A percentile compares a stretch with the other conserved stretches of the same genome.
These are phyloP conservation scores for Protosalanx chinensis DNA, from an alignment of 2,797 vertebrate species.

Conservation along the genomic window DNA sequence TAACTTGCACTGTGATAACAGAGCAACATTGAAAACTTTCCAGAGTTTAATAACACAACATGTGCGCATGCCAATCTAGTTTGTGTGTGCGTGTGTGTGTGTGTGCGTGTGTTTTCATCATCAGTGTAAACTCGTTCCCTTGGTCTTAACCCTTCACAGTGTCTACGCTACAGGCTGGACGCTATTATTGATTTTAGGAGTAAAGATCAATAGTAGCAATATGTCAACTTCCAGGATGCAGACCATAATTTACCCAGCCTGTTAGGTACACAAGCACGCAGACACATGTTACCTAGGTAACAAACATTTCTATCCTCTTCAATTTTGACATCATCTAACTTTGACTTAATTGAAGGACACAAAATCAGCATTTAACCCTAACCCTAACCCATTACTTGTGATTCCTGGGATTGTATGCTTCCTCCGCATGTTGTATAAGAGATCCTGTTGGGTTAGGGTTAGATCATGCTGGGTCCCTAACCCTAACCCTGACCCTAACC, in stretches of 20 bases:
- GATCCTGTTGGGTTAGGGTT: neutral
- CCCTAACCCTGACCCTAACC: too few relatives aligned
- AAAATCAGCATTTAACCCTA: too few relatives aligned
- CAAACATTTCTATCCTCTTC: conserved; percentile 5
- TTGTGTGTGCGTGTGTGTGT: conserved; percentile 1
- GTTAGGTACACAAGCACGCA: conserved; percentile 68
- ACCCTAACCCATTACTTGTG: too few relatives aligned
- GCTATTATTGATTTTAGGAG: conserved; percentile 73
- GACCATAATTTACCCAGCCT: conserved; percentile 74
- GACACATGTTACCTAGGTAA: conserved; percentile 19
- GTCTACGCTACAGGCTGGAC: too few relatives aligned
- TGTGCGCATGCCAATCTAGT: neutral
- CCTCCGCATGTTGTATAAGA: too few relatives aligned
- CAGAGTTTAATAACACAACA: too few relatives aligned
- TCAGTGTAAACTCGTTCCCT: neutral
- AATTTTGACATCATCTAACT: conserved; percentile 20
- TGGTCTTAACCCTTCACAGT: neutral
- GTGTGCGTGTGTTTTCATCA: neutral
- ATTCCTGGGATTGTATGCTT: too few relatives aligned
- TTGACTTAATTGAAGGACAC: conserved; percentile 22
- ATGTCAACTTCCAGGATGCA: conserved; percentile 78
- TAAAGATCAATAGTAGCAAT: conserved; percentile 87
- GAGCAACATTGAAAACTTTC: too few relatives aligned
- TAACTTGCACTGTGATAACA: too few relatives aligned
- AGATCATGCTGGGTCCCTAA: neutral